Evolutionary conservation across 2,888 invertebrate genomes (phyloP).

Genomic region (Heliconius ethilla): DNA sequence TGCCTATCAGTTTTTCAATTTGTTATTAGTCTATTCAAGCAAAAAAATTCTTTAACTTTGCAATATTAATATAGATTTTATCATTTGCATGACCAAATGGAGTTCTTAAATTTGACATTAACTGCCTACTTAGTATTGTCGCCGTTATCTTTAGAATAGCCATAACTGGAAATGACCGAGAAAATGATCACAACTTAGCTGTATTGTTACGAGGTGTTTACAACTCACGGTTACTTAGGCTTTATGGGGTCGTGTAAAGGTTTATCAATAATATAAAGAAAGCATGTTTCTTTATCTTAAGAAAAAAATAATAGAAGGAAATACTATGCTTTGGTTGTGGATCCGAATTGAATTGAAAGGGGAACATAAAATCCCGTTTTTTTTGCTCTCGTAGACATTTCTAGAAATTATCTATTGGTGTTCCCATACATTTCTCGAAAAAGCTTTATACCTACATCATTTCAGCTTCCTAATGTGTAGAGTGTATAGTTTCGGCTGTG

Average conservation of each 20-base stretch:
- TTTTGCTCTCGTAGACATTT: too few relatives aligned
- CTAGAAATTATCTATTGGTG: too few relatives aligned
- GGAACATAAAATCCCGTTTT: too few relatives aligned
- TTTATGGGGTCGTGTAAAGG: not conserved
- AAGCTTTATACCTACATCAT: too few relatives aligned
- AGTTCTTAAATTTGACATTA: slow-evolving; percentile 4
- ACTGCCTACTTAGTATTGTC: not conserved
- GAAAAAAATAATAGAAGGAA: not conserved
- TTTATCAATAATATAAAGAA: not conserved
- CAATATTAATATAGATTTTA: not conserved
- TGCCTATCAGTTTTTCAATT: too few relatives aligned
- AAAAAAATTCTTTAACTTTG: too few relatives aligned
- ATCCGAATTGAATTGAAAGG: too few relatives aligned
- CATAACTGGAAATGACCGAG: slow-evolving; percentile 21
- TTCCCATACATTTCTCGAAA: too few relatives aligned
- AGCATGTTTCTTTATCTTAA: not conserved
- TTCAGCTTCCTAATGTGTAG: too few relatives aligned
- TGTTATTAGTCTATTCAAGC: too few relatives aligned
- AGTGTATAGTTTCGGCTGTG: too few relatives aligned
- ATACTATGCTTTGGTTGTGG: too few relatives aligned
- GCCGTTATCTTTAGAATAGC: slow-evolving; percentile 11
- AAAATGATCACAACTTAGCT: slow-evolving; percentile 29
- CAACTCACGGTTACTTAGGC: slow-evolving; percentile 15
- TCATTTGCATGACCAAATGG: not conserved
- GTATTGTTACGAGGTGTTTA: slow-evolving; percentile 21